phyloP scores from a whole-genome alignment of 2,113 vertebrate species.

The Microtus montanus region DNA sequence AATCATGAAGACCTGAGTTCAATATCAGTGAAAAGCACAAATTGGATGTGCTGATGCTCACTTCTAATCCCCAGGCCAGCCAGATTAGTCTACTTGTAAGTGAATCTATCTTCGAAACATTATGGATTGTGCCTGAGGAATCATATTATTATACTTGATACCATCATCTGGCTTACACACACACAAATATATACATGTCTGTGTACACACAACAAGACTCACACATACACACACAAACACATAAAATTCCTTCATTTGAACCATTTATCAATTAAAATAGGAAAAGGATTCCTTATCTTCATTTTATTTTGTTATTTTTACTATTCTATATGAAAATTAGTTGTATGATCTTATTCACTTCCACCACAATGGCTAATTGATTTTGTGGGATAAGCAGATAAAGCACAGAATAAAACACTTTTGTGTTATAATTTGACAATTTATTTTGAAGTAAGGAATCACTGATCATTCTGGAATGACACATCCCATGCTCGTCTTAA shows the following conservation, averaged over 20 bases:
- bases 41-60: no score
- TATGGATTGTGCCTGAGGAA: background rate
- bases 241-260: background rate
- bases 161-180: background rate
- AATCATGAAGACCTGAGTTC: background rate
- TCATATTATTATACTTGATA: background rate
- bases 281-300: background rate
- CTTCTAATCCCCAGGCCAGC: background rate
- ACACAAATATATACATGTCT: background rate
- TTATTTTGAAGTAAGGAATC: background rate
- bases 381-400: background rate
- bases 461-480: no score
- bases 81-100: background rate
- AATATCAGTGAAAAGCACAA: background rate
- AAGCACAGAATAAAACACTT: background rate
- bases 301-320: constrained; percentile 5
- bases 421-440: background rate
- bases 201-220: background rate
- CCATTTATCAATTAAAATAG: background rate
- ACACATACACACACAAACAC: background rate
- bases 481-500: background rate
- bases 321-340: background rate
- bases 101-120: background rate
- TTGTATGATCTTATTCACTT: background rate
- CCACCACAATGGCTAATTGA: background rate